Evolutionary conservation across 2,113 vertebrate genomes (phyloP).

Genomic region (Sceloporus undulatus): DNA sequence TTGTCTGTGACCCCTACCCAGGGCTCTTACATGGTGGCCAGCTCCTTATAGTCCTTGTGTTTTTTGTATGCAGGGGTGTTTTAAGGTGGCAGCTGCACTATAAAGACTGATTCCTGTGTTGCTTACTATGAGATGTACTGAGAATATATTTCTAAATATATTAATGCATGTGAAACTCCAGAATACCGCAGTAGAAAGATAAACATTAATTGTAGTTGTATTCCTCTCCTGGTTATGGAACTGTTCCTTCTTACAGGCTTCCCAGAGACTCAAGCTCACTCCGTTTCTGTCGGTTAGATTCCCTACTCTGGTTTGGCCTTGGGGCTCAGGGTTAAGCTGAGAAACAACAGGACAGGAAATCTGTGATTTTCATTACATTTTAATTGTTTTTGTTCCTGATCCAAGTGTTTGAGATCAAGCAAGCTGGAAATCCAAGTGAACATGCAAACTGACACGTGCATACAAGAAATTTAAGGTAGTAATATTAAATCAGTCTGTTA

Average conservation of each 20-base stretch:
- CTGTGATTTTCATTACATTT: background rate
- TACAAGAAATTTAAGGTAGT: background rate
- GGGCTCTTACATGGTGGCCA: too few relatives aligned
- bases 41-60: too few relatives aligned
- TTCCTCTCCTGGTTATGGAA: background rate
- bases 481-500: background rate
- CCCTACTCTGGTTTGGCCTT: background rate
- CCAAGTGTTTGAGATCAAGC: background rate
- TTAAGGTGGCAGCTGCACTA: too few relatives aligned
- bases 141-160: too few relatives aligned
- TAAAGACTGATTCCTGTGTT: too few relatives aligned
- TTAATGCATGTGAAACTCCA: too few relatives aligned
- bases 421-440: background rate
- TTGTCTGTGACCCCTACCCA: background rate
- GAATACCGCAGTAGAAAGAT: too few relatives aligned
- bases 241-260: background rate
- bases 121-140: too few relatives aligned
- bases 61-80: too few relatives aligned
- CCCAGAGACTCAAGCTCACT: background rate
- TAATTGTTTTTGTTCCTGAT: background rate
- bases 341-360: background rate
- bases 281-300: background rate
- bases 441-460: background rate
- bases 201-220: too few relatives aligned
- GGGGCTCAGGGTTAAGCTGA: background rate